Evolutionary conservation across 2,113 vertebrate genomes (phyloP).

Genomic region (Lepisosteus oculatus): DNA sequence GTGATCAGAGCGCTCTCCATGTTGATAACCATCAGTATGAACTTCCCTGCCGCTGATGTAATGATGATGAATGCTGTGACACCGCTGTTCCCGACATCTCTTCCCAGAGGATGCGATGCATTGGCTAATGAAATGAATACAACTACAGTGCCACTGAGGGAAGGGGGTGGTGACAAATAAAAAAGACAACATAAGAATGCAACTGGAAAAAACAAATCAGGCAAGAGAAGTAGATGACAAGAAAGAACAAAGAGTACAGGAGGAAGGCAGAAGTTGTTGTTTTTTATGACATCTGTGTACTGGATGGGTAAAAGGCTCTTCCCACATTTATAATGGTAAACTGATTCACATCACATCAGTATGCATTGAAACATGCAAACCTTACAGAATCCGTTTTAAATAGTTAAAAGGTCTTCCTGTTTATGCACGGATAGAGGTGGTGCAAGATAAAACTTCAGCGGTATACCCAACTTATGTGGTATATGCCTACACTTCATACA

Average conservation of each 20-base stretch:
- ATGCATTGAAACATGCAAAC: conserved; percentile 10
- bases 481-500: too few species aligned
- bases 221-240: conserved; percentile 37
- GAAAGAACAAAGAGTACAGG: not conserved
- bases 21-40: conserved; percentile 82
- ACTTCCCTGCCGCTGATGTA: conserved; percentile 88
- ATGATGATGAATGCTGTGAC: conserved; percentile 87
- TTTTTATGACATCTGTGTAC: conserved; percentile 68
- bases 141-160: conserved; percentile 58
- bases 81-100: conserved; percentile 67
- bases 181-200: conserved; percentile 20
- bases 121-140: conserved; percentile 79
- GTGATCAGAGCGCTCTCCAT: conserved; percentile 57
- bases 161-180: conserved; percentile 37
- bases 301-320: conserved; percentile 59
- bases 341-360: conserved; percentile 68
- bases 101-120: conserved; percentile 71
- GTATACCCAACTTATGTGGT: too few species aligned
- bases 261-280: conserved; percentile 66
- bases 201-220: conserved; percentile 9
- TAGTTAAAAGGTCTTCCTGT: too few species aligned
- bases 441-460: too few species aligned
- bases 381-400: too few species aligned
- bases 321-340: too few species aligned
- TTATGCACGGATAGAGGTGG: too few species aligned